Evolutionary conservation across 2,113 vertebrate genomes (phyloP), one percentile per base, ranked within the genome.

Genomic region (Sebastes fasciatus): DNA sequence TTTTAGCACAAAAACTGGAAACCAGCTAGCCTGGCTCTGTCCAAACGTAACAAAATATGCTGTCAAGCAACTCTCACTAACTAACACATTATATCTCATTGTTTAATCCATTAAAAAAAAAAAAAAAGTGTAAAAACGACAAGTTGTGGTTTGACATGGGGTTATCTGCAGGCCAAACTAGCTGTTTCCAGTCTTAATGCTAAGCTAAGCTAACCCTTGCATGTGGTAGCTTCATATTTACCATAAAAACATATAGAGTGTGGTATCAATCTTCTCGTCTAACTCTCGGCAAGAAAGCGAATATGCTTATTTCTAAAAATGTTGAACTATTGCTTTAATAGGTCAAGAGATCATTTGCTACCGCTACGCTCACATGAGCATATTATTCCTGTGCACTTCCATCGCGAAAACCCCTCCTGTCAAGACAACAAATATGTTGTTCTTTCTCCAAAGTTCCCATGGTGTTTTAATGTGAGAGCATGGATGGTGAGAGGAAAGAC

Each of bases 391-490:
- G 40, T 49, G 63, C 58, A 74, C 16, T 70, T 74, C 7, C 26
- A 43, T 23, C 65, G 17, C 51, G 0, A 19, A 82, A 76, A 58
- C 23, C 40, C n/a, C 52, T 66, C 17, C 45, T 5, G 14, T 64
- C 4, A 65, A 77, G 26, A 76, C 43, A 49, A 5, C 6, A 64
- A 66, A 0, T 19, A 8, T 40, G 52, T 80, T 26, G 46, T 66
- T 72, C 16, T 43, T 58, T 67, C 73, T 79, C 48, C 45, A 66
- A 82, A 76, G 11, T 68, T 68, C 26, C 54, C 63, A 14, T 51
- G 1, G 68, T 48, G 42, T 79, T 80, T 81, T 82, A 61, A 61
- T 67, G 80, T 74, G 73, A 77, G 40, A 80, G 63, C 57, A 34
- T 64, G 67, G 77, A 90, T 76, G 82, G 23, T 45, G 45, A 86